Percentiles rank a stretch among this genome's conserved stretches.
Evolutionary conservation across 2,888 invertebrate genomes (phyloP).

Genomic region (Smittia aterrima): DNA sequence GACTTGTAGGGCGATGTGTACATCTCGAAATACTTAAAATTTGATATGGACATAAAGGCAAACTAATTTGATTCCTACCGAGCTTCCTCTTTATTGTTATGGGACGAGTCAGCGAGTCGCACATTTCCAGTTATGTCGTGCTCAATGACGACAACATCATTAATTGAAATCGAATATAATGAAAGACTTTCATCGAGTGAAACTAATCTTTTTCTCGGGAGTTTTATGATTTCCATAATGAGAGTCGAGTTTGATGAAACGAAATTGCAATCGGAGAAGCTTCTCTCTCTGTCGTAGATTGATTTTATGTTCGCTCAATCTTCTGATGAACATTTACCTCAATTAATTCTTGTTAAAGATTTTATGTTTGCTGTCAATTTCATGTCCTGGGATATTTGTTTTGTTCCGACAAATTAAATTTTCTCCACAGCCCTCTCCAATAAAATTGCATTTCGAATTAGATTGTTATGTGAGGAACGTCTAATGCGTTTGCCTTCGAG

Average conservation of each 20-base stretch:
- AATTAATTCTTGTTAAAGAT: conserved; percentile 18
- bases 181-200: neutral
- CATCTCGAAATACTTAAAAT: conserved; percentile 14
- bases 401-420: conserved; percentile 25
- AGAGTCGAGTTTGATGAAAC: conserved; percentile 12
- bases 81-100: conserved; percentile 20
- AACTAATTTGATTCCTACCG: conserved; percentile 25
- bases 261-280: neutral
- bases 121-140: conserved; percentile 8
- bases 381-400: conserved; percentile 11
- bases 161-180: conserved; percentile 19
- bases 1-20: neutral
- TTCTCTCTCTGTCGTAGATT: conserved; percentile 6
- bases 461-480: neutral
- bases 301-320: neutral
- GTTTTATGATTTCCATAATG: conserved; percentile 19
- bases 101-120: conserved; percentile 21
- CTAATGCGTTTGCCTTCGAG: neutral
- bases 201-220: neutral
- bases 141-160: conserved; percentile 4
- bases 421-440: neutral
- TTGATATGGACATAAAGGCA: conserved; percentile 31
- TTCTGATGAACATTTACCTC: neutral
- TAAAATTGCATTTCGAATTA: neutral
- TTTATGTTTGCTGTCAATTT: conserved; percentile 7